Conservation (phyloP, 2,113 vertebrate species). For the Sylvia atricapilla region DNA sequence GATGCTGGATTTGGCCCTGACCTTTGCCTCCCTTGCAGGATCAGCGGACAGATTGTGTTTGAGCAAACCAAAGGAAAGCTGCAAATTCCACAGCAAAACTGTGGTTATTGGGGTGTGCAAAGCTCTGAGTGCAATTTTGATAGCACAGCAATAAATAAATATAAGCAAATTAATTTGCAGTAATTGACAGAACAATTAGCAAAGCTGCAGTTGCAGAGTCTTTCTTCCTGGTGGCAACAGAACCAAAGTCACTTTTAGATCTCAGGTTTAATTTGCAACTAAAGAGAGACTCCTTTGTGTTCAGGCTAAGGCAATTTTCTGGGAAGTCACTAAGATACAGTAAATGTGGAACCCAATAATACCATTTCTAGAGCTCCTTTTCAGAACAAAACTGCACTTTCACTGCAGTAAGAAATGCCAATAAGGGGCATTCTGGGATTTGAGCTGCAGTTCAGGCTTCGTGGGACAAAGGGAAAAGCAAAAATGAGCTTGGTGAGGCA, state of each 20-base stretch:
- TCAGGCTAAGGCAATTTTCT: neutral
- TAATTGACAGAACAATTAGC: constrained; percentile 38
- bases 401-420: neutral
- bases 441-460: neutral
- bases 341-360: neutral
- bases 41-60: neutral
- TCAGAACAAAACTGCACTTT: neutral
- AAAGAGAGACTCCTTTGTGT: neutral
- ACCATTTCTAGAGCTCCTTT: neutral
- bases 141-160: constrained; percentile 18
- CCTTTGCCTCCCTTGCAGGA: neutral
- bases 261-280: constrained; percentile 1
- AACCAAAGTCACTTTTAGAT: neutral
- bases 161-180: constrained; percentile 7
- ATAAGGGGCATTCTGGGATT: neutral
- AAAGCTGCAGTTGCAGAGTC: neutral
- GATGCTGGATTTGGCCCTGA: neutral
- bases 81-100: neutral
- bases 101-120: neutral
- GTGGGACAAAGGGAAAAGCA: neutral
- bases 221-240: neutral
- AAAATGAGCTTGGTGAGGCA: neutral
- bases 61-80: neutral
- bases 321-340: neutral
- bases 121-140: neutral